phyloP scores from a whole-genome alignment of 2,797 vertebrate genomes.

The Tarsius wallacei region DNA sequence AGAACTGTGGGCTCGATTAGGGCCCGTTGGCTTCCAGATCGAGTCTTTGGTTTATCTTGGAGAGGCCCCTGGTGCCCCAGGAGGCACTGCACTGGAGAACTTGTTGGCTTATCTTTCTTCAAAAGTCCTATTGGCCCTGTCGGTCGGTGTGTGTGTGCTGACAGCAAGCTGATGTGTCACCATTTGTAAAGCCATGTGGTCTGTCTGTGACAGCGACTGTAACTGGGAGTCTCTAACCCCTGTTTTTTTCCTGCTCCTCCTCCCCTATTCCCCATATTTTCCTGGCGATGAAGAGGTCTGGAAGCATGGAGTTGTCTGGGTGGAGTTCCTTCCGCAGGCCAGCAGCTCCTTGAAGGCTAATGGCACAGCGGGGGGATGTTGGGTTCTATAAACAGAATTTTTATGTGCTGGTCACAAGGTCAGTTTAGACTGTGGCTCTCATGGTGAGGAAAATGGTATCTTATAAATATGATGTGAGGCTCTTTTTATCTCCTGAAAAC shows the following conservation, averaged over 20 bases:
- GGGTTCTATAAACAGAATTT: constrained; percentile 4
- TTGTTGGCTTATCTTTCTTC: constrained; percentile 51
- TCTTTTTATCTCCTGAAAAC: constrained; percentile 35
- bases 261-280: background rate
- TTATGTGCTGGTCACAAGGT: background rate
- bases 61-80: background rate
- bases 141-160: background rate
- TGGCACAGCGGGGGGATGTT: fast-evolving
- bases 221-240: background rate
- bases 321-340: background rate
- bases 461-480: background rate
- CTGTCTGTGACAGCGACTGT: background rate
- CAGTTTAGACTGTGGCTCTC: background rate
- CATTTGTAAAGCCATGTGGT: background rate
- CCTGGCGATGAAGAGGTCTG: background rate
- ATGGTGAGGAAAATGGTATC: background rate
- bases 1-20: background rate
- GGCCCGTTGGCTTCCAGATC: background rate
- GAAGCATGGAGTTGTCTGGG: background rate
- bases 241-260: background rate
- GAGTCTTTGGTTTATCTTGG: constrained; percentile 54
- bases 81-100: background rate
- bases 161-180: background rate
- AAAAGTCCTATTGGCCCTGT: constrained; percentile 71
- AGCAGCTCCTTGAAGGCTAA: background rate